A percentile compares a stretch with the other conserved stretches of the same genome.
phyloP scores from a whole-genome alignment of 1,140 invertebrate genomes.

The Tetragonula clypearis region DNA sequence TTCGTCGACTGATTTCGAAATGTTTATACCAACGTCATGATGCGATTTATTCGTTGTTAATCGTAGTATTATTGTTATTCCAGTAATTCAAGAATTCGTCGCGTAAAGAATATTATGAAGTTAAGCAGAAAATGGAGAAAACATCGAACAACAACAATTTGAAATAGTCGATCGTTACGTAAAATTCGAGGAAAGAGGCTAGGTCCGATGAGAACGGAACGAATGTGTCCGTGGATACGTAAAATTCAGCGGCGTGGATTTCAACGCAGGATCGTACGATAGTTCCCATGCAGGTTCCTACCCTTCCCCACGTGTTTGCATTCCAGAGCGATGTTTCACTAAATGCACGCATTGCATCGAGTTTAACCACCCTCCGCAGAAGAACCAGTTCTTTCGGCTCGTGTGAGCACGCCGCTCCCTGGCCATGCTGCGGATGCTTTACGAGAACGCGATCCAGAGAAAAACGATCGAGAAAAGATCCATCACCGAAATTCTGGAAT shows the following conservation, averaged over 20 bases:
- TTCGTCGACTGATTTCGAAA: background rate
- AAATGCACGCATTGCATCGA: constrained; percentile 69
- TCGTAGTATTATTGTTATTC: background rate
- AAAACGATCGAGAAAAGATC: constrained; percentile 45
- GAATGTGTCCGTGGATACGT: background rate
- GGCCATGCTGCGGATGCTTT: constrained; percentile 42
- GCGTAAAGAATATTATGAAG: background rate
- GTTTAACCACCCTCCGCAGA: constrained; percentile 67
- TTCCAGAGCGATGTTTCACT: constrained; percentile 69
- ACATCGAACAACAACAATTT: background rate
- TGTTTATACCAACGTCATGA: background rate
- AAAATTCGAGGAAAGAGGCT: background rate
- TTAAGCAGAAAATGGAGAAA: background rate
- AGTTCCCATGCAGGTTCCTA: constrained; percentile 42
- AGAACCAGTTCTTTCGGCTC: constrained; percentile 69
- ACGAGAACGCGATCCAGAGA: constrained; percentile 42
- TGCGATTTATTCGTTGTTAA: background rate
- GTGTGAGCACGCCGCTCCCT: constrained; percentile 26
- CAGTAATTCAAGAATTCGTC: background rate
- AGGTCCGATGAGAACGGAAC: background rate
- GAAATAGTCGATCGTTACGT: background rate
- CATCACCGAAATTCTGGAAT: constrained; percentile 23
- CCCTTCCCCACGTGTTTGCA: constrained; percentile 64
- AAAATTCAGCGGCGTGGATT: constrained; percentile 39
- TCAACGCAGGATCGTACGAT: constrained; percentile 11